Conservation (phyloP, 2,888 invertebrate species). For the Bombylius discolor region DNA sequence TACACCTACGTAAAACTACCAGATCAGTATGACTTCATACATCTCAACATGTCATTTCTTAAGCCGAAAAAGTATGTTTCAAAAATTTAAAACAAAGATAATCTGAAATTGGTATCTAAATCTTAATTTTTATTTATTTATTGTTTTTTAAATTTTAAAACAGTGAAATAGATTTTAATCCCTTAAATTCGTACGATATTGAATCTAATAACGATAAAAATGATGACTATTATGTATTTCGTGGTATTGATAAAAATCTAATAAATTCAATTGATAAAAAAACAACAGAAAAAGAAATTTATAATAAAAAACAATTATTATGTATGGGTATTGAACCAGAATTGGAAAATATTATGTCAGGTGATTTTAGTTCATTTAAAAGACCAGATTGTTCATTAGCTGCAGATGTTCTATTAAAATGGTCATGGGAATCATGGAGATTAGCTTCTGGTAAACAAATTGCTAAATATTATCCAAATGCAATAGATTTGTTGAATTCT, state of each 20-base stretch:
- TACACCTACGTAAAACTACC: slow-evolving; percentile 16
- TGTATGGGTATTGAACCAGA: slow-evolving; percentile 52
- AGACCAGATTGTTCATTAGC: slow-evolving; percentile 17
- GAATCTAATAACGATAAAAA: slow-evolving; percentile 6
- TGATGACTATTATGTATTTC: slow-evolving; percentile 17
- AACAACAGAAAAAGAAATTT: slow-evolving; percentile 11
- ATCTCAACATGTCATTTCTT: slow-evolving; percentile 15
- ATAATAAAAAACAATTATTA: slow-evolving; percentile 12
- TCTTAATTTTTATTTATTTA: not conserved
- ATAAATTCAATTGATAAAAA: not conserved
- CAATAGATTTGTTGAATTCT: slow-evolving; percentile 46
- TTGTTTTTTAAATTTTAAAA: not conserved
- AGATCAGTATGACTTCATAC: slow-evolving; percentile 10
- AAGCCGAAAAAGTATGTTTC: slow-evolving; percentile 14
- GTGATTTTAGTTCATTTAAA: slow-evolving; percentile 21
- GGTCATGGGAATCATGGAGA: slow-evolving; percentile 57
- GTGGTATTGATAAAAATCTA: slow-evolving; percentile 6
- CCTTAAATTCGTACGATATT: slow-evolving; percentile 14
- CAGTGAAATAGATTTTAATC: slow-evolving; percentile 12
- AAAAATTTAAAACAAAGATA: not conserved
- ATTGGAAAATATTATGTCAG: slow-evolving; percentile 45
- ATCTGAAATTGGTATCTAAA: too few species aligned
- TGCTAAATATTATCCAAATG: slow-evolving; percentile 40
- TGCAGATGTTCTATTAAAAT: slow-evolving; percentile 38
- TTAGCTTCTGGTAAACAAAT: slow-evolving; percentile 46